Evolutionary conservation across 1,140 invertebrate species (phyloP), one percentile per base, ranked within the genome.

Genomic region (Hylaeus anthracinus): DNA sequence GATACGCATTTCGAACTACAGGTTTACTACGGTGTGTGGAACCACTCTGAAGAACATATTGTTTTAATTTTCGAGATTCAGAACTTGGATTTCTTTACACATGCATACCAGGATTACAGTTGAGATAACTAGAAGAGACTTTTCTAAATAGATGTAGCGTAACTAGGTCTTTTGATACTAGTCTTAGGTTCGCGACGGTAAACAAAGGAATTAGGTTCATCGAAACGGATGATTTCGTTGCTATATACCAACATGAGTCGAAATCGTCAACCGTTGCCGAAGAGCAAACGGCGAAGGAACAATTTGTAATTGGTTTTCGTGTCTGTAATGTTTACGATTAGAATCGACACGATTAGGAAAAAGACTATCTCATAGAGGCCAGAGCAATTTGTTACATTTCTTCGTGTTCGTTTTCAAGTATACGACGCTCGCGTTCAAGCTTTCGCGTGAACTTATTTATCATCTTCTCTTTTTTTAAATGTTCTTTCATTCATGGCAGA

Each of bases 1-100:
- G 91, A 93, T 92, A 93, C 87, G 84, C 90, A 73, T 91, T 90
- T 88, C 89, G 91, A 73, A 93, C 83, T 51, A 51, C 93, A 91
- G 78, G 73, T 53, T 80, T 43, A 48, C 26, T 79, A 5, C 72
- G 66, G 55, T 48, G 37, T 12, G 1, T 55, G 53, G 26, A 12
- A 55, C 37, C 12, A 12, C 56, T 43, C 26, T 39, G 43, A 79
- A 15, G 41, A 73, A 9, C 53, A 69, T 10, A 48, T 48, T 10
- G 48, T 61, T 61, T 3, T 66, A 9, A 58, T 70, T 63, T 56
- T 53, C 48, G 53, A 43, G 66, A 66, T 95, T 3, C 94, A 95
- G 65, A 95, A 58, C 63, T 48, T 26, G 58, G 71, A 73, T 60
- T 61, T 48, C 56, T 73, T 63, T 9, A 63, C 45, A n/a, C 8